Conservation (phyloP, 2,888 invertebrate species). For the Microplitis manilae region DNA sequence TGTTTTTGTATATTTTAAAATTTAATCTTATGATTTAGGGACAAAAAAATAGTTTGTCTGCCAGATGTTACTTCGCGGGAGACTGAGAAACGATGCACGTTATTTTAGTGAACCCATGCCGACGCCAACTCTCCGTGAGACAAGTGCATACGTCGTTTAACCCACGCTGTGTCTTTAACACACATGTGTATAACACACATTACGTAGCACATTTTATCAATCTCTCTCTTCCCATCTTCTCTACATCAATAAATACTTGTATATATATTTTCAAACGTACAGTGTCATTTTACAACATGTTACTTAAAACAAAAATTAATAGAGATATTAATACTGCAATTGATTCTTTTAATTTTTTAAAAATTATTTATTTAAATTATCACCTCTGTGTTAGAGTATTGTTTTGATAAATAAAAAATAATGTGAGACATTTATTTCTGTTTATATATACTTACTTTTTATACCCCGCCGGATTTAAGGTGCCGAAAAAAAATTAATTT, state of each 20-base stretch:
- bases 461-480: not conserved
- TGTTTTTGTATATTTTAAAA: slow-evolving; percentile 10
- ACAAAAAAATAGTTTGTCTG: not conserved
- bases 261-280: not conserved
- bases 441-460: not conserved
- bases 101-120: slow-evolving; percentile 35
- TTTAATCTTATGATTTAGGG: slow-evolving; percentile 3
- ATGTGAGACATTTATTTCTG: not conserved
- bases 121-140: slow-evolving; percentile 33
- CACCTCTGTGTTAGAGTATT: not conserved
- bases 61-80: slow-evolving; percentile 43
- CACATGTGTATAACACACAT: slow-evolving; percentile 39
- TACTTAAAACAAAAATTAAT: too few species aligned
- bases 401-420: not conserved
- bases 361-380: not conserved
- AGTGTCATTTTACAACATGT: not conserved
- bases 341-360: too few species aligned
- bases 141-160: slow-evolving; percentile 37
- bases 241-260: not conserved
- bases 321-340: too few species aligned
- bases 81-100: slow-evolving; percentile 34
- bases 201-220: slow-evolving; percentile 12
- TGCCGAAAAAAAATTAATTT: slow-evolving; percentile 10
- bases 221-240: not conserved
- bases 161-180: slow-evolving; percentile 34